Evolutionary conservation across 2,113 vertebrate genomes (phyloP).

Genomic region (Psophia crepitans): DNA sequence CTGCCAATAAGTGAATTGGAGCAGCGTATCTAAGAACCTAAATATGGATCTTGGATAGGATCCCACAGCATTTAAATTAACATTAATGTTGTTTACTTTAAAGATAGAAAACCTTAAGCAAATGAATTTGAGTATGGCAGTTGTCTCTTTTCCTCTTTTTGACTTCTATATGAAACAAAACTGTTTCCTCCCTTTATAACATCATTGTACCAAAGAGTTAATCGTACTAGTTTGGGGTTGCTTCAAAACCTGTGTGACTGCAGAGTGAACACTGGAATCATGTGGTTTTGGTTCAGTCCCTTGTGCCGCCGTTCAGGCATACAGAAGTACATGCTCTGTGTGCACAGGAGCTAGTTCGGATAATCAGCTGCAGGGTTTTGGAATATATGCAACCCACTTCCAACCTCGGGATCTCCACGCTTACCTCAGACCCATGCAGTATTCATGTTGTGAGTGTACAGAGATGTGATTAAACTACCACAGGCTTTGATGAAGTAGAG

Average conservation of each 20-base stretch:
- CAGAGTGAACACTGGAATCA: background rate
- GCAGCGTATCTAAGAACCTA: background rate
- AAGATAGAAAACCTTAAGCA: background rate
- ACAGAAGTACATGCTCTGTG: background rate
- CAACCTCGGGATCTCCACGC: accelerated
- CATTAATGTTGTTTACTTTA: background rate
- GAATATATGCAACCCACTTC: background rate
- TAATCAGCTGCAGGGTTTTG: accelerated
- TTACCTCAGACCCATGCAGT: background rate
- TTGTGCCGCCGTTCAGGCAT: background rate
- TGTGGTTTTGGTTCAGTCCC: background rate
- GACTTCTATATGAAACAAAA: background rate
- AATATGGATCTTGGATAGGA: background rate
- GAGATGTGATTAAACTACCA: background rate
- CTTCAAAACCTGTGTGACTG: background rate
- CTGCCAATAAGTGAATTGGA: background rate
- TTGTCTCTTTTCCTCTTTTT: background rate
- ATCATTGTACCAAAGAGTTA: background rate
- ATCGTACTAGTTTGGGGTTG: background rate
- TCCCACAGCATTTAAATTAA: background rate
- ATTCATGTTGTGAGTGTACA: background rate
- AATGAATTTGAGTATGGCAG: background rate
- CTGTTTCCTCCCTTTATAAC: background rate
- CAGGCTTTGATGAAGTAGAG: background rate
- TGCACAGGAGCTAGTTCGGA: background rate